Evolutionary conservation across 2,888 invertebrate genomes (phyloP).

Genomic region (Rhimphoctona megacephalus): DNA sequence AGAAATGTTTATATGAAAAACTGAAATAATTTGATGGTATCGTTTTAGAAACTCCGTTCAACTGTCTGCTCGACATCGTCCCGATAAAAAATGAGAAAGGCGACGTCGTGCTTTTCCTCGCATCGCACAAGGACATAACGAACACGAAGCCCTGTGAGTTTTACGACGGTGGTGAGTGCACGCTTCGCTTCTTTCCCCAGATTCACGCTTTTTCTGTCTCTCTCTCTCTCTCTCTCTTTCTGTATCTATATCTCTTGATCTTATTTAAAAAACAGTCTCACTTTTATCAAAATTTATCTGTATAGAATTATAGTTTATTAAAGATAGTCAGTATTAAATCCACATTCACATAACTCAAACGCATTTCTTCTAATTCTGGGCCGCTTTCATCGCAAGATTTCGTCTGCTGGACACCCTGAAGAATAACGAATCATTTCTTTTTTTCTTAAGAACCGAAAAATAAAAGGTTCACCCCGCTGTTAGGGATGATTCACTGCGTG

Average conservation of each 20-base stretch:
- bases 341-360: neutral
- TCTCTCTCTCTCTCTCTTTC: constrained; percentile 16
- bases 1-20: neutral
- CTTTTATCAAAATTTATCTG: neutral
- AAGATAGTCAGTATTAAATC: constrained; percentile 35
- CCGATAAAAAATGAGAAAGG: constrained; percentile 99
- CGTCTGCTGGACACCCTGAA: constrained; percentile 23
- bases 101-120: constrained; percentile 97
- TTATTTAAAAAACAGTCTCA: neutral
- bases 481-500: neutral
- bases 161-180: constrained; percentile 93
- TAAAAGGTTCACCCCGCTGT: neutral
- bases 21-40: constrained; percentile 64
- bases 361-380: constrained; percentile 14
- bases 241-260: constrained; percentile 24
- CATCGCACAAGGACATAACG: constrained; percentile 98
- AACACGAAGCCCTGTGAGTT: constrained; percentile 92
- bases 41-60: constrained; percentile 93
- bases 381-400: constrained; percentile 19
- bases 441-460: neutral
- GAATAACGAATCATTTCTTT: constrained; percentile 32
- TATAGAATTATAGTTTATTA: constrained; percentile 26
- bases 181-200: constrained; percentile 68
- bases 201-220: constrained; percentile 82
- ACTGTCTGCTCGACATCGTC: constrained; percentile 98